phyloP scores from a whole-genome alignment of 2,113 vertebrate genomes.

The Pangasianodon gigas region DNA sequence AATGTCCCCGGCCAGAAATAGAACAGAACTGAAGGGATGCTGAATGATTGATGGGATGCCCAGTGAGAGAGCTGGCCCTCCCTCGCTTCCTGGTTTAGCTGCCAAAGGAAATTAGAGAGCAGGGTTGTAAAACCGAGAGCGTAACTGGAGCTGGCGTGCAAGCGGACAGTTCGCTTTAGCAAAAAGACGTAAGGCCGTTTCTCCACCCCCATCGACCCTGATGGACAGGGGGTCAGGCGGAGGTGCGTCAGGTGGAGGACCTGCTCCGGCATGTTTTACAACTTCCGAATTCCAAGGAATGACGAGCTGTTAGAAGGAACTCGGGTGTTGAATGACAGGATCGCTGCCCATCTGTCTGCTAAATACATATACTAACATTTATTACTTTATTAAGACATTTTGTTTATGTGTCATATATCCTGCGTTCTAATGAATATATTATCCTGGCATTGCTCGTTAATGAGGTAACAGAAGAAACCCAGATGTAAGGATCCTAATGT shows the following conservation, averaged over 20 bases:
- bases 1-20: conserved; percentile 32
- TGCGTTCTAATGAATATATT: not conserved
- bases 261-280: not conserved
- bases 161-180: conserved; percentile 19
- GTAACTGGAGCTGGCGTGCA: conserved; percentile 10
- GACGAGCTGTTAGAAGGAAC: not conserved
- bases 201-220: not conserved
- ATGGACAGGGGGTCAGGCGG: not conserved
- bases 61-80: not conserved
- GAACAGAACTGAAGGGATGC: conserved; percentile 9
- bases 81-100: conserved; percentile 23
- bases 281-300: conserved; percentile 15
- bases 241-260: not conserved
- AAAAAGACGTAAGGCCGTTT: not conserved
- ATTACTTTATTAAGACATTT: not conserved
- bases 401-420: not conserved
- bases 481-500: not conserved
- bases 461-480: not conserved
- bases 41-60: conserved; percentile 32
- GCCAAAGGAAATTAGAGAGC: conserved; percentile 28
- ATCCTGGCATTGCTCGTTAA: not conserved
- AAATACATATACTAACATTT: not conserved
- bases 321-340: conserved; percentile 5
- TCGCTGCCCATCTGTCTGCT: not conserved
- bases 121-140: conserved; percentile 23